phyloP scores from a whole-genome alignment of 2,888 invertebrate genomes.

The Abrostola triplasia region DNA sequence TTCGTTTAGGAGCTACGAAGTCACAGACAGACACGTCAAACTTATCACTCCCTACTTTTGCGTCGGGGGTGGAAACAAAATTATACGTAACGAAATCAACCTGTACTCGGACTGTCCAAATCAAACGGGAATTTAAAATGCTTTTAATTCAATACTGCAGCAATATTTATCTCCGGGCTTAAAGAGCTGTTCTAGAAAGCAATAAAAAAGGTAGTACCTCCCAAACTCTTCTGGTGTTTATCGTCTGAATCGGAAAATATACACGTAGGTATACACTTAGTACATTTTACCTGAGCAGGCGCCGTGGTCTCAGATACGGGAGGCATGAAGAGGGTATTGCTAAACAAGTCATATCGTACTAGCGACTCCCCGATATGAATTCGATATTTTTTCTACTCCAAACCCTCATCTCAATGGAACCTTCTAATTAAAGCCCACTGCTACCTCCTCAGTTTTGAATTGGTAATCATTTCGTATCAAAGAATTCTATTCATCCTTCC shows the following conservation, averaged over 20 bases:
- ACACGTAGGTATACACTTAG: not conserved
- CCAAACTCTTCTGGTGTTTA: not conserved
- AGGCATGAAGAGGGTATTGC: conserved; percentile 27
- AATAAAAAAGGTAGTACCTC: not conserved
- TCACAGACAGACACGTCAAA: too few relatives aligned
- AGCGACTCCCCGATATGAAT: conserved; percentile 58
- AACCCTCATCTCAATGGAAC: conserved; percentile 59
- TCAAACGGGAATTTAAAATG: too few relatives aligned
- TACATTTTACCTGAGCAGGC: conserved; percentile 3
- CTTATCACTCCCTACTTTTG: too few relatives aligned
- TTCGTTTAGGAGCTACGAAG: too few relatives aligned
- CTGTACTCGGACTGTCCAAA: not conserved
- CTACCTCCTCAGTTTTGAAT: conserved; percentile 79
- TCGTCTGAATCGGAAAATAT: not conserved
- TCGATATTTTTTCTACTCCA: conserved; percentile 62
- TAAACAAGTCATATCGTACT: conserved; percentile 30
- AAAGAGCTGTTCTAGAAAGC: not conserved
- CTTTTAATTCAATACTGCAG: not conserved
- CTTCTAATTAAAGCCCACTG: conserved; percentile 82
- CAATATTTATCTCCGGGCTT: not conserved
- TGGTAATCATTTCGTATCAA: conserved; percentile 85
- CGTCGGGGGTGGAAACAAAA: too few relatives aligned
- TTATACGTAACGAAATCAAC: not conserved
- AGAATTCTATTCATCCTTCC: conserved; percentile 73
- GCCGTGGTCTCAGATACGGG: conserved; percentile 15